Percentiles rank a stretch among this genome's conserved stretches.
These are phyloP conservation scores for Heliconius hewitsoni DNA, from an alignment of 1,140 invertebrate genomes.

Conservation along the genomic window DNA sequence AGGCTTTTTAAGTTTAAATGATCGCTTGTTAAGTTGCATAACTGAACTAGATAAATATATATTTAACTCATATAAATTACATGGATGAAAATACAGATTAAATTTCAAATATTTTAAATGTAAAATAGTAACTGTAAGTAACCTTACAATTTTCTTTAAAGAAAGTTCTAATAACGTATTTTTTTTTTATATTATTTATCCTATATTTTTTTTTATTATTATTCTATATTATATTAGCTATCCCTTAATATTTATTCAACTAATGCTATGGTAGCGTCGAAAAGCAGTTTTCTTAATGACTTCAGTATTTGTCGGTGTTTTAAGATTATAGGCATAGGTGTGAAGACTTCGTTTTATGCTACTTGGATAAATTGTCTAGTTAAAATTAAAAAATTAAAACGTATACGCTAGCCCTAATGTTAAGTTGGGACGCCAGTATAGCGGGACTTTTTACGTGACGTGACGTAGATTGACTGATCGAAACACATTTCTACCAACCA, in stretches of 20 bases:
- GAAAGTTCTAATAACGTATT: background rate
- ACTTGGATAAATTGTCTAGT: background rate
- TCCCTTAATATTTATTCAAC: slow-evolving; percentile 5
- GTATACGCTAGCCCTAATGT: slow-evolving; percentile 38
- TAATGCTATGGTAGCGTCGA: background rate
- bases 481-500: slow-evolving; percentile 23
- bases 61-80: no score
- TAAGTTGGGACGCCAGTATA: slow-evolving; percentile 27
- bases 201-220: no score
- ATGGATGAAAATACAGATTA: no score
- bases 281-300: background rate
- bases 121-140: no score
- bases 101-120: no score
- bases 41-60: no score
- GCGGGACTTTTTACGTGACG: slow-evolving; percentile 48
- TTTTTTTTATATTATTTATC: background rate
- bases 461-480: slow-evolving; percentile 44
- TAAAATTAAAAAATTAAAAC: background rate
- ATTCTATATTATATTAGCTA: background rate
- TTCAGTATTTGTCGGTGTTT: background rate
- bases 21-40: no score
- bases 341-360: background rate
- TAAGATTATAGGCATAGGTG: background rate
- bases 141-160: no score
- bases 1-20: no score